Percentiles rank a stretch among this genome's conserved stretches.
Conservation (phyloP, 2,888 invertebrate genomes). For the Tanaodytes sp. region DNA sequence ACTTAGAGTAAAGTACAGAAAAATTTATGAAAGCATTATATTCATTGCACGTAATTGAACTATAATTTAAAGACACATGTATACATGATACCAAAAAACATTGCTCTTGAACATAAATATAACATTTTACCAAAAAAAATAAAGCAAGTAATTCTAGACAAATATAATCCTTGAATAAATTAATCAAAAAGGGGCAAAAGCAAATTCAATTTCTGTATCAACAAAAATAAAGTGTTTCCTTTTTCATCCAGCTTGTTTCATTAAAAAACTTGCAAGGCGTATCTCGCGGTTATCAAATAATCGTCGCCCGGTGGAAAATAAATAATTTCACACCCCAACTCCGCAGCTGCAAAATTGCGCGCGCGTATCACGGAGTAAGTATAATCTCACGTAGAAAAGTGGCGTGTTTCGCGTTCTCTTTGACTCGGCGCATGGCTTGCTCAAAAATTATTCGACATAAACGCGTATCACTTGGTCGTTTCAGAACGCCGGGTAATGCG, state of each 20-base stretch:
- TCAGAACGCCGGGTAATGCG: conserved; percentile 26
- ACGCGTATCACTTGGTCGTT: conserved; percentile 20
- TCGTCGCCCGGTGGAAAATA: not conserved
- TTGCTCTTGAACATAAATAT: not conserved
- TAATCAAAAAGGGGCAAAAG: too few species aligned
- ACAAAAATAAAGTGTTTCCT: too few species aligned
- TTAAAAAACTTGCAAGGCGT: not conserved
- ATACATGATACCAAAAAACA: not conserved
- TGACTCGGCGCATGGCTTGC: conserved; percentile 24
- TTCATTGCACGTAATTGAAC: conserved; percentile 10
- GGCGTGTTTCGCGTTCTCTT: conserved; percentile 24
- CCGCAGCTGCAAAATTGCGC: conserved; percentile 11
- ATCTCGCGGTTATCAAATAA: not conserved
- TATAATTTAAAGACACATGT: conserved; percentile 2
- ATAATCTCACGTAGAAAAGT: conserved; percentile 26
- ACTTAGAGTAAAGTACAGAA: conserved; percentile 30
- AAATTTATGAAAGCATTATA: conserved; percentile 18
- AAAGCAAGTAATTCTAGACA: too few species aligned
- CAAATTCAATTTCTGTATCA: too few species aligned
- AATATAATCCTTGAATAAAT: too few species aligned
- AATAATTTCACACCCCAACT: too few species aligned
- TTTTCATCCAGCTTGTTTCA: too few species aligned
- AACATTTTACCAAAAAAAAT: not conserved
- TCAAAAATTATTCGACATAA: too few species aligned
- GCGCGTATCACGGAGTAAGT: too few species aligned